Evolutionary conservation across 2,888 invertebrate genomes (phyloP), one percentile per base, ranked within the genome.

Genomic region (Dinocampus coccinellae): DNA sequence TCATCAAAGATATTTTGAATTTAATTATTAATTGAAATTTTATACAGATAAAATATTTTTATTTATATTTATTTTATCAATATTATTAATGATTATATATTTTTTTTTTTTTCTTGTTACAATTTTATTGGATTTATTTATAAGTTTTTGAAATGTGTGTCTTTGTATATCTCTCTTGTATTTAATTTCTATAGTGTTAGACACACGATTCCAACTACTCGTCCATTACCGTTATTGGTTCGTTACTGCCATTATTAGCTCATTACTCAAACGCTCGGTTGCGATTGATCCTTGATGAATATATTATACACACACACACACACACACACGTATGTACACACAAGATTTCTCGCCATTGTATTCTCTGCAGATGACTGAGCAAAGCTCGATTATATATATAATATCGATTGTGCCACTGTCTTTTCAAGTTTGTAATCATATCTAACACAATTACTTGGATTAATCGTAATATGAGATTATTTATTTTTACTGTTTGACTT

Each of bases 161-260:
- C 34, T 58, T 34, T 10, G 20, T n/a, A n/a, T n/a, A n/a, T 29
- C 4, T 57, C 26, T 16, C 36, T 11, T 13, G 9, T 29, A 16
- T 33, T 16, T n/a, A n/a, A 26, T 7, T 29, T 22, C 10, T 58
- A 34, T 9, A 29, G 11, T 11, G 20, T 20, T 22, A 33, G 33
- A 22, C 22, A 11, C 9, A 34, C 22, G 10, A 61, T 16, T n/a
- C 72, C 68, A 72, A 61, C 69, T 60, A 76, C 72, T 77, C 74
- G 79, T 82, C 81, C 81, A 82, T 83, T 82, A 81, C 76, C 78
- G 70, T 82, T 81, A 83, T 82, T 80, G 82, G 79, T 79, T 80
- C 76, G 79, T 78, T 79, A 75, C 79, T 80, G 78, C 78, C 78
- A 80, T 81, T 82, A 82, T 82, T 81, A 81, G 77, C 81, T 81